Base-by-base conservation (phyloP, 2,888 invertebrate genomes). In the Charanyca ferruginea region DNA sequence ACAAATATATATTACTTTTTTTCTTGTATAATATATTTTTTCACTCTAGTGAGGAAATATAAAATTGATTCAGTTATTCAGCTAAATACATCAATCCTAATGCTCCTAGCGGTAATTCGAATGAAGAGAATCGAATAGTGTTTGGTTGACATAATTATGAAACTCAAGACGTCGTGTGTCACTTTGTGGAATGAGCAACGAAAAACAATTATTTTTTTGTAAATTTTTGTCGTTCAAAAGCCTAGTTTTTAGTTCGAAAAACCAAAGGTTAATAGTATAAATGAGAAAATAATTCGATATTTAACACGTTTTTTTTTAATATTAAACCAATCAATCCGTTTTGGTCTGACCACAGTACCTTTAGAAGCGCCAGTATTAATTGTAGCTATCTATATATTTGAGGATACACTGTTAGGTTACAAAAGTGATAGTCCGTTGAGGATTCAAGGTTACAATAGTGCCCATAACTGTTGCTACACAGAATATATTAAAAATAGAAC, bases 1-100 rank as follows among this genome's bases (percentile, higher is more conserved):
- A 83, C 68, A 80, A 81, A 83, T 81, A 80, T 83, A 80, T 80
- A 80, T 80, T 51, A 69, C 57, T 52, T 80, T 66, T 80, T 80
- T 67, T 80, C 81, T 67, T 73, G 54, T 63, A 60, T 60, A 61
- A 16, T 51, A 42, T 68, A 44, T 44, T 55, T 60, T 59, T 65
- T 59, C 67, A 25, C 44, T 57, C 35, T 41, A 49, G 0, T 44
- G 47, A 52, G 62, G 68, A 48, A 28, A 52, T 72, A 28, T 47
- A 42, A 49, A 13, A 18, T 45, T 13, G 2, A 41, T 49, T 45
- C 38, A 42, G 35, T 23, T 44, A 38, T 16, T 18, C 22, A 42
- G 47, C 38, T 23, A 18, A 3, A 54, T 1, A 1, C 6, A 16
- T 51, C 22, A 18, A 41, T 7, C 57, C 52, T 53, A 3, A 65